Evolutionary conservation across 1,140 invertebrate genomes (phyloP).

Genomic region (Ctenoplectra terminalis): DNA sequence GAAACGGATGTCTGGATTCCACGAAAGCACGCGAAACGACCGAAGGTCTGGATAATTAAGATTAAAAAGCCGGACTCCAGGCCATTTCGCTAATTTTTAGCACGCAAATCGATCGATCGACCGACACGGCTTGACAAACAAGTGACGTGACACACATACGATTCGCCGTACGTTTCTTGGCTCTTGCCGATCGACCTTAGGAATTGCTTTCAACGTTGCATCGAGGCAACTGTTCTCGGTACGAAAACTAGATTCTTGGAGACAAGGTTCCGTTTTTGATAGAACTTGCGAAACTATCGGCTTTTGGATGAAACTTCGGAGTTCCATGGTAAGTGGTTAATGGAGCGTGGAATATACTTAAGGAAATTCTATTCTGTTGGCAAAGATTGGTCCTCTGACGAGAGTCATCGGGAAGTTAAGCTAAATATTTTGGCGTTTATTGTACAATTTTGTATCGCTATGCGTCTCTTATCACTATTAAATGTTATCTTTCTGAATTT

Average conservation of each 20-base stretch:
- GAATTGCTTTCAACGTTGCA: neutral
- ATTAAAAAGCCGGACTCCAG: neutral
- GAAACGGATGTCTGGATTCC: neutral
- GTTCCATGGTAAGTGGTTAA: neutral
- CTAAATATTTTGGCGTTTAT: no score
- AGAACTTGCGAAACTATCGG: neutral
- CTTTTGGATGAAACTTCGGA: neutral
- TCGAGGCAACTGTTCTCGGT: neutral
- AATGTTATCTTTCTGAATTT: no score
- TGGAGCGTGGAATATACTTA: neutral
- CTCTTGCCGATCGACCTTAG: neutral
- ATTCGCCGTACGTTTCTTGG: neutral
- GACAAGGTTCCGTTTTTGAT: neutral
- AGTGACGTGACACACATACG: neutral
- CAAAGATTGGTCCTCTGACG: no score
- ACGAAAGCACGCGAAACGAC: neutral
- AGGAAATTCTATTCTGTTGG: no score
- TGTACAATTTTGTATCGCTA: no score
- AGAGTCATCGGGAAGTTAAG: no score
- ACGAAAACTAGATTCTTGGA: neutral
- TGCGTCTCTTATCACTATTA: no score
- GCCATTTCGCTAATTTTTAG: neutral
- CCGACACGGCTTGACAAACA: neutral
- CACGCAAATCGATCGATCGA: neutral
- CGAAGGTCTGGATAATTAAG: neutral